Percentiles rank a stretch among this genome's conserved stretches.
phyloP scores from a whole-genome alignment of 2,888 invertebrate genomes.

The Helleia helle region DNA sequence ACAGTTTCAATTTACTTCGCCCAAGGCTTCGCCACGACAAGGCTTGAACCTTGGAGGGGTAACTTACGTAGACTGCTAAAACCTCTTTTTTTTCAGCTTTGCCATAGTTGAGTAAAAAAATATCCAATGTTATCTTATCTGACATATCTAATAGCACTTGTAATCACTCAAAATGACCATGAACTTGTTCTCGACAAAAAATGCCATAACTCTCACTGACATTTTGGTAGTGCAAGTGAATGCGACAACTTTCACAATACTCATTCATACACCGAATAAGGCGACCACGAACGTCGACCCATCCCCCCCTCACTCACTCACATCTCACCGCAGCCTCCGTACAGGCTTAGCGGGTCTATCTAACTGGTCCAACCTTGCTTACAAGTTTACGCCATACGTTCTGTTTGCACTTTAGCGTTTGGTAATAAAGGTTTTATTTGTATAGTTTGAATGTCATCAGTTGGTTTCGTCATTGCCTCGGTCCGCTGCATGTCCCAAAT shows the following conservation, averaged over 20 bases:
- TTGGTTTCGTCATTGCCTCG: constrained; percentile 39
- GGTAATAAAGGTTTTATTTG: constrained; percentile 30
- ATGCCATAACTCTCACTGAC: background rate
- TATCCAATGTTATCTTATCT: too few relatives aligned
- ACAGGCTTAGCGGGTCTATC: background rate
- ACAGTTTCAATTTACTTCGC: too few relatives aligned
- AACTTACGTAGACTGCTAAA: too few relatives aligned
- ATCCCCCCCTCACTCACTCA: background rate
- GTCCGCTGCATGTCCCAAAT: constrained; percentile 50
- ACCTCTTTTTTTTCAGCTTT: too few relatives aligned
- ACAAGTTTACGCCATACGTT: background rate
- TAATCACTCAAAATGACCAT: background rate
- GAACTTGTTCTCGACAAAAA: constrained; percentile 9
- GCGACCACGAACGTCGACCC: background rate
- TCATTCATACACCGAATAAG: background rate
- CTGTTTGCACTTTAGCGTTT: constrained; percentile 19
- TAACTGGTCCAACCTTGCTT: background rate
- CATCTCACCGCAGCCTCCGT: background rate
- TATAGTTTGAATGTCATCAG: constrained; percentile 26
- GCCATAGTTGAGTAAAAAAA: too few relatives aligned
- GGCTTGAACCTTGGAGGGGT: too few relatives aligned
- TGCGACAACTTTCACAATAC: constrained; percentile 1
- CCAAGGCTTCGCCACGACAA: too few relatives aligned
- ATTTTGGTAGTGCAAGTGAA: constrained; percentile 6
- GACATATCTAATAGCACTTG: too few relatives aligned